Conservation (phyloP, 2,888 invertebrate species). For the Philonicus albiceps region DNA sequence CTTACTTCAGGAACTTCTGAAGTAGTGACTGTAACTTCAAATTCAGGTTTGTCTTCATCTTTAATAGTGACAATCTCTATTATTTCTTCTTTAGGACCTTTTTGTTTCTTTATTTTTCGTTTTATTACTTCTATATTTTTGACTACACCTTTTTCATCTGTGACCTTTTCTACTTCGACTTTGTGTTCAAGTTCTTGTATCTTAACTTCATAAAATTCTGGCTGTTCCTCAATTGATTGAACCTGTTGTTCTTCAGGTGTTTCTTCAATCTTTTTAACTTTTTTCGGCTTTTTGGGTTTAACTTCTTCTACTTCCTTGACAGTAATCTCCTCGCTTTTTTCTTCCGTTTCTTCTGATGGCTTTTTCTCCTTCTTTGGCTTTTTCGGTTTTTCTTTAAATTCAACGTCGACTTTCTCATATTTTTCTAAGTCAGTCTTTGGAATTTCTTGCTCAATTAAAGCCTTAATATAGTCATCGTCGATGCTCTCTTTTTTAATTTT, state of each 20-base stretch:
- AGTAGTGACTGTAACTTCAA: conserved; percentile 53
- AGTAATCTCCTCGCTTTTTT: conserved; percentile 56
- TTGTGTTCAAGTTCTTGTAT: conserved; percentile 52
- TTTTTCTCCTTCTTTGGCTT: conserved; percentile 46
- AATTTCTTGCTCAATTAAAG: conserved; percentile 60
- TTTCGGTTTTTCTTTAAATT: conserved; percentile 51
- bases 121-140: conserved; percentile 58
- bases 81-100: conserved; percentile 62
- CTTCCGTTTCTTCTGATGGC: conserved; percentile 59
- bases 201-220: conserved; percentile 49
- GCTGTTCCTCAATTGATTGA: conserved; percentile 50
- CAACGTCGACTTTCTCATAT: conserved; percentile 61
- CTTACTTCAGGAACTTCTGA: conserved; percentile 50
- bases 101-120: conserved; percentile 60
- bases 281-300: conserved; percentile 54
- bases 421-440: conserved; percentile 62
- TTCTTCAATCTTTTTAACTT: conserved; percentile 57
- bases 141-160: conserved; percentile 48
- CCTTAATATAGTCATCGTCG: conserved; percentile 58
- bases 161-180: conserved; percentile 47
- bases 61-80: conserved; percentile 61
- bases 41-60: conserved; percentile 45
- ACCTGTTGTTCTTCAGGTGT: not conserved
- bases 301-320: conserved; percentile 53
- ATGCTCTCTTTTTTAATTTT: conserved; percentile 55